phyloP scores from a whole-genome alignment of 2,797 vertebrate genomes.

The Anabas testudineus region DNA sequence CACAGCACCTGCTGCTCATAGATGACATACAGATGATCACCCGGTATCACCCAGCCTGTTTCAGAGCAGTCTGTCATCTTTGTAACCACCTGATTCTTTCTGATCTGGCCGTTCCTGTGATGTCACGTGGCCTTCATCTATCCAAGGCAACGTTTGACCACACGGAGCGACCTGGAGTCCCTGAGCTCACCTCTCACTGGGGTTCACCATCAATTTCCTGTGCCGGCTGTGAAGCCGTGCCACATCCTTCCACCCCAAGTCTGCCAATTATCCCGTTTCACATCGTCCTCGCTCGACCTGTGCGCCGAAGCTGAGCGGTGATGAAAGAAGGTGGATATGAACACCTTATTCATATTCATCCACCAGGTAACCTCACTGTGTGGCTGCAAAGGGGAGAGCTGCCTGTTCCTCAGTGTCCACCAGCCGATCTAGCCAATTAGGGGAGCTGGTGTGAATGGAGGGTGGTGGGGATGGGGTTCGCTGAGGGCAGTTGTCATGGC shows the following conservation, averaged over 20 bases:
- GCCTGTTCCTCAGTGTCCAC: conserved; percentile 29
- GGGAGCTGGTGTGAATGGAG: conserved; percentile 15
- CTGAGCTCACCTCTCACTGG: not conserved
- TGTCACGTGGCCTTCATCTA: not conserved
- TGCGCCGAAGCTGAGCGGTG: conserved; percentile 11
- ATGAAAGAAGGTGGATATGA: conserved; percentile 37
- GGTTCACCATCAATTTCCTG: conserved; percentile 55
- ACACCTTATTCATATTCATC: conserved; percentile 42
- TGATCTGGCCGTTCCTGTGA: not conserved
- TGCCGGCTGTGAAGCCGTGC: conserved; percentile 20
- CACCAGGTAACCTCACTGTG: conserved; percentile 25
- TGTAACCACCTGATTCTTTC: not conserved
- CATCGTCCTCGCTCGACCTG: conserved; percentile 5
- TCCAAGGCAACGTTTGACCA: conserved; percentile 35
- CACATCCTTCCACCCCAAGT: not conserved
- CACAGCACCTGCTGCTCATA: not conserved
- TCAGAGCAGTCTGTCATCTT: not conserved
- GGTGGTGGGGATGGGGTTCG: conserved; percentile 12
- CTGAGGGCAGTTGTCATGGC: conserved; percentile 43
- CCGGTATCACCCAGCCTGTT: not conserved
- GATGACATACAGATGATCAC: not conserved
- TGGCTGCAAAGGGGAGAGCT: not conserved
- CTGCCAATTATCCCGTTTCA: conserved; percentile 45
- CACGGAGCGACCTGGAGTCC: conserved; percentile 3
- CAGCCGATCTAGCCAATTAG: conserved; percentile 59